Conservation (phyloP, 2,888 invertebrate genomes). For the Brenthis ino region DNA sequence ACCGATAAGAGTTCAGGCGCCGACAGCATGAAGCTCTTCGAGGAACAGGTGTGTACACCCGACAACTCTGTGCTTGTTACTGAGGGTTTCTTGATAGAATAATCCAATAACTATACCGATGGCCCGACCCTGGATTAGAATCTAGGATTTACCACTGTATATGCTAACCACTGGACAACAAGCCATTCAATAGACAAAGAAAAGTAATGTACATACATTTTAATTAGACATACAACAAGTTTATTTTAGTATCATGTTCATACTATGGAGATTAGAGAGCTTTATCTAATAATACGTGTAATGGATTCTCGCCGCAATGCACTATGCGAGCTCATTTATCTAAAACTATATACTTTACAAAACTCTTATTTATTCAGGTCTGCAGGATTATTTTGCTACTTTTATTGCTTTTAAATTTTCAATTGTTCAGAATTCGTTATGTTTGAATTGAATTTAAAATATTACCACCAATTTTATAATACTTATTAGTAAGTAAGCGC, state of each 20-base stretch:
- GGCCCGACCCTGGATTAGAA: no score
- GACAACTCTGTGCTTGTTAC: no score
- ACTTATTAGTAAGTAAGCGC: no score
- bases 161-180: no score
- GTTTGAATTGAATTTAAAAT: no score
- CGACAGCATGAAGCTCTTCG: no score
- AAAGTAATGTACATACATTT: neutral
- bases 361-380: conserved; percentile 15
- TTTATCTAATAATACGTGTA: conserved; percentile 35
- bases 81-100: no score
- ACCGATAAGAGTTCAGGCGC: no score
- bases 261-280: conserved; percentile 18
- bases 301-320: conserved; percentile 27
- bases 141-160: no score
- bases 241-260: conserved; percentile 8
- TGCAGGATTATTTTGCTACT: neutral
- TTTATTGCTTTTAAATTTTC: neutral
- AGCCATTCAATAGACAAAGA: neutral
- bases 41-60: no score
- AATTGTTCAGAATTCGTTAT: neutral
- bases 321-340: conserved; percentile 16
- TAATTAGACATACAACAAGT: conserved; percentile 2
- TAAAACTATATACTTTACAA: conserved; percentile 13
- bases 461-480: no score
- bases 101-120: no score